phyloP scores from a whole-genome alignment of 2,113 vertebrate genomes.

The Nyctibius bracteatus region DNA sequence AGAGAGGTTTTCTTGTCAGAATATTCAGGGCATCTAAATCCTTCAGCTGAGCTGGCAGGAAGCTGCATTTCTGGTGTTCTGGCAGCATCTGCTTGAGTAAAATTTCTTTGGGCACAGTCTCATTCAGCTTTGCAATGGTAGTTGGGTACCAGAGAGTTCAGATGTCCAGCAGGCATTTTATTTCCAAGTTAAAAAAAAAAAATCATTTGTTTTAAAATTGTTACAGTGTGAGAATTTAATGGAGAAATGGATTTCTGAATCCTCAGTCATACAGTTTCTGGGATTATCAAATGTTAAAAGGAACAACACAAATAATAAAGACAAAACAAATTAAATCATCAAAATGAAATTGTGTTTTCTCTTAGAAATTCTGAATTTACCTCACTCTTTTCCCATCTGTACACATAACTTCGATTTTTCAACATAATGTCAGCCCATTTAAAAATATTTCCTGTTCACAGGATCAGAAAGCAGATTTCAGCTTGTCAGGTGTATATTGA shows the following conservation, averaged over 20 bases:
- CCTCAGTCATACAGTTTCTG: neutral
- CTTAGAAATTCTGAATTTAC: neutral
- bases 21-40: neutral
- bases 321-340: neutral
- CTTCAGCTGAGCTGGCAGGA: neutral
- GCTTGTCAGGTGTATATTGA: neutral
- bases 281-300: neutral
- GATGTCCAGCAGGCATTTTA: neutral
- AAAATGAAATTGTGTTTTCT: neutral
- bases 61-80: neutral
- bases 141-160: neutral
- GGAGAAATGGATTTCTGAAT: neutral
- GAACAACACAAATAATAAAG: neutral
- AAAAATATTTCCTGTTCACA: neutral
- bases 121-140: neutral
- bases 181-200: neutral
- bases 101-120: neutral
- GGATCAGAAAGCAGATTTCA: neutral
- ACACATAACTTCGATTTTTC: neutral
- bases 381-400: neutral
- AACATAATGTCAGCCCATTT: neutral
- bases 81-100: neutral
- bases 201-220: neutral
- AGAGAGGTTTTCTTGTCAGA: neutral
- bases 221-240: neutral